Evolutionary conservation across 2,888 invertebrate genomes (phyloP).

Genomic region (Opisthograptis luteolata): DNA sequence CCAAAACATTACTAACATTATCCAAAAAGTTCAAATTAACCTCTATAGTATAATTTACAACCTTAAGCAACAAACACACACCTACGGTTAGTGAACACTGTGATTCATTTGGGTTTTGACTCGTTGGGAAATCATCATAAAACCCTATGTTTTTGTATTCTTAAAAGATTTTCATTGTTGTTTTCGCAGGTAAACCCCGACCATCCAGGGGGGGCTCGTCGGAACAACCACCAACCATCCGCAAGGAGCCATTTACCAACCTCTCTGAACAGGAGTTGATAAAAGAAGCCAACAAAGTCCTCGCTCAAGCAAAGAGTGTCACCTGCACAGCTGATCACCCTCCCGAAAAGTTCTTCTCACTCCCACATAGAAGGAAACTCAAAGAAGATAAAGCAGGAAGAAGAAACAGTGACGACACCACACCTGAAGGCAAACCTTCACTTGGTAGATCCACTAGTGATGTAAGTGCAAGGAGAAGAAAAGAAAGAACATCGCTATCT

Average conservation of each 20-base stretch:
- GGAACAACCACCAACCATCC: constrained; percentile 56
- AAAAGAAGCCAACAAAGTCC: constrained; percentile 90
- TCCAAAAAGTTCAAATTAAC: too few species aligned
- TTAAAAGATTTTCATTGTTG: neutral
- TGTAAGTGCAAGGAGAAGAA: constrained; percentile 74
- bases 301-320: constrained; percentile 89
- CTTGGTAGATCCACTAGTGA: constrained; percentile 85
- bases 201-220: constrained; percentile 67
- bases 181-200: constrained; percentile 77
- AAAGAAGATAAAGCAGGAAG: constrained; percentile 66
- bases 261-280: constrained; percentile 89
- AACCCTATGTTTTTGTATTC: too few species aligned
- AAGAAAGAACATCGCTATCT: constrained; percentile 86
- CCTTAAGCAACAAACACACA: too few species aligned
- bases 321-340: constrained; percentile 86
- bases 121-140: too few species aligned
- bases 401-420: constrained; percentile 84
- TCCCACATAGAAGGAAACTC: constrained; percentile 86
- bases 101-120: too few species aligned
- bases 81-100: too few species aligned
- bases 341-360: constrained; percentile 87
- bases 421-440: constrained; percentile 61
- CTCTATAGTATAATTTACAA: too few species aligned
- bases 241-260: constrained; percentile 86
- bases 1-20: too few species aligned